Base-by-base conservation (phyloP, 2,888 invertebrate genomes). In the Cantharis flavilabris region DNA sequence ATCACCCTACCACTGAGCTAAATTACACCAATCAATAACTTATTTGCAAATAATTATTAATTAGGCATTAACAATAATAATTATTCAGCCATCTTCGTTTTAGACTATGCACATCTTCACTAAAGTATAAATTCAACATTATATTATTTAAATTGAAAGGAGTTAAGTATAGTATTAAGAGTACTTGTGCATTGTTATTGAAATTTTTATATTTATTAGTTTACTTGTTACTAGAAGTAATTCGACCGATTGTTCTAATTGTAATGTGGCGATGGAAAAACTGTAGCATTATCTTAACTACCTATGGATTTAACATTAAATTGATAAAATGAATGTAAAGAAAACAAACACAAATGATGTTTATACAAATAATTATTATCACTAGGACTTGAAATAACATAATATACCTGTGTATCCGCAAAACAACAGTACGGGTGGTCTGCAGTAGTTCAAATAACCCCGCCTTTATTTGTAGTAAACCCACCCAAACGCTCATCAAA, bases 381-480 rank as follows among this genome's bases (percentile, higher is more conserved):
- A 73, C 72, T 77, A 74, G 28, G 62, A 72, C 69, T 69, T 77
- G 71, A 72, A 77, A 71, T 74, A 77, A 67, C 20, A 67, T 67
- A 26, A 67, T 67, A 64, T 64, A 67, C 65, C 65, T 67, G 65
- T 67, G 28, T 72, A 71, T 69, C 70, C 75, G 74, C 63, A 74
- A 71, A 71, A 75, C 73, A 78, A 65, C 49, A 82, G 81, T 77
- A 78, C 81, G 85, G 85, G 85, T 85, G 85, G 85, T 85, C 85
- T 83, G 70, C 73, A 70, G 82, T 82, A 74, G 83, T 82, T 82
- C 84, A 84, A 84, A 84, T 83, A 84, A 84, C 82, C 83, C 84
- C 84, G 83, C 85, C 85, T 85, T 83, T 85, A 85, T 85, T 85
- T 85, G 85, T 84, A 83, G 82, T 82, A 83, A 83, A 84, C 83